These are phyloP conservation scores for Thymelicus sylvestris DNA, from an alignment of 2,888 invertebrate genomes.

Conservation along the genomic window DNA sequence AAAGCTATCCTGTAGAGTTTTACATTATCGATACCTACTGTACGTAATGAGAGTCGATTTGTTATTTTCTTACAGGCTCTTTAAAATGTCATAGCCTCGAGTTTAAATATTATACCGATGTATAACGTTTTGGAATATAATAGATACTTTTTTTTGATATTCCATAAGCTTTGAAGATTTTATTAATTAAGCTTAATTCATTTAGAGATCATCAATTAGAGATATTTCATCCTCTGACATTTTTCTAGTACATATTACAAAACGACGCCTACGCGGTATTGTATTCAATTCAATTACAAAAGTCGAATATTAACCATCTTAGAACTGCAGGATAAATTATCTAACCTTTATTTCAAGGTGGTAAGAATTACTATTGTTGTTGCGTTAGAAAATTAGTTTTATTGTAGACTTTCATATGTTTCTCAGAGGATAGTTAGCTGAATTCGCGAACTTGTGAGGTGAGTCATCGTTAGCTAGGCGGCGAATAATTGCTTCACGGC, in stretches of 20 bases:
- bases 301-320: slow-evolving; percentile 21
- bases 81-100: too few relatives aligned
- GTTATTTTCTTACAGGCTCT: too few relatives aligned
- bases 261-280: slow-evolving; percentile 67
- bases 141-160: too few relatives aligned
- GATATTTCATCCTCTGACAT: slow-evolving; percentile 57
- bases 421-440: slow-evolving; percentile 29
- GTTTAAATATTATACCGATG: too few relatives aligned
- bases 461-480: slow-evolving; percentile 56
- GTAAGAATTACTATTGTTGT: slow-evolving; percentile 9
- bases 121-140: too few relatives aligned
- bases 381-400: not conserved
- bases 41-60: too few relatives aligned
- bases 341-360: slow-evolving; percentile 11
- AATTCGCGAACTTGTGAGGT: slow-evolving; percentile 59
- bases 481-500: slow-evolving; percentile 62
- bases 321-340: slow-evolving; percentile 9
- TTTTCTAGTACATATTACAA: slow-evolving; percentile 66
- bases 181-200: too few relatives aligned
- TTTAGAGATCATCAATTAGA: too few relatives aligned
- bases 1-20: too few relatives aligned
- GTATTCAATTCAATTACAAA: slow-evolving; percentile 55
- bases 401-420: slow-evolving; percentile 31
- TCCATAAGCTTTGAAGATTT: too few relatives aligned
- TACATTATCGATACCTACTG: too few relatives aligned